Evolutionary conservation across 2,797 vertebrate genomes (phyloP).

Genomic region (Morus bassanus): DNA sequence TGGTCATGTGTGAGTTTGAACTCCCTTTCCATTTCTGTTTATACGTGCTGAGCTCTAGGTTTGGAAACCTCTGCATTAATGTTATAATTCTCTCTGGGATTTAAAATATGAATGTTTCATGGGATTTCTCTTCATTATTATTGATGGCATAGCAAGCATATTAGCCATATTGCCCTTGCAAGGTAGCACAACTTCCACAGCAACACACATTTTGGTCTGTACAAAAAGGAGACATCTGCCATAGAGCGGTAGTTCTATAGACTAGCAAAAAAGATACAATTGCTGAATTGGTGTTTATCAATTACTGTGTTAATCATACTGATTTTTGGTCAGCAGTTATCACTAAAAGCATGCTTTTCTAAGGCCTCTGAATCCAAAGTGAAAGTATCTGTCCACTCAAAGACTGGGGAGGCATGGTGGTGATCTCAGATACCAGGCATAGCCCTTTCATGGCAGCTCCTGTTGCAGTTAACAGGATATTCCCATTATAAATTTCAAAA

Average conservation of each 20-base stretch:
- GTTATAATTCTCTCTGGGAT: background rate
- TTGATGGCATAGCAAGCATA: background rate
- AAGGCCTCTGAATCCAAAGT: background rate
- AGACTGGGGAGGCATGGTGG: background rate
- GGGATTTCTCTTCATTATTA: background rate
- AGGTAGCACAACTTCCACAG: background rate
- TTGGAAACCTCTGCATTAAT: background rate
- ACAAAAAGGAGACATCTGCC: background rate
- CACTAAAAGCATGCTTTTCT: background rate
- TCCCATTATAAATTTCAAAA: background rate
- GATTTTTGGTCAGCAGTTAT: background rate
- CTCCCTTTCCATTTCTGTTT: background rate
- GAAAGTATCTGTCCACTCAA: fast-evolving
- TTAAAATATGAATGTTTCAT: background rate
- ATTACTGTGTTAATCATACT: background rate
- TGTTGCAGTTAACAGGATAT: background rate
- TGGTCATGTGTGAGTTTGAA: background rate
- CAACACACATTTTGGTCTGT: background rate
- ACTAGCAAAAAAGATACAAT: background rate
- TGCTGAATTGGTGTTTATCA: background rate
- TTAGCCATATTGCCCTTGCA: background rate
- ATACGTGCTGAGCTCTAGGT: background rate
- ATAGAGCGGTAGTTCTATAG: background rate
- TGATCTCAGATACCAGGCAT: background rate
- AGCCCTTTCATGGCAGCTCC: background rate